Percentiles rank a stretch among this genome's conserved stretches.
These are phyloP conservation scores for Helicolenus hilgendorfi DNA, from an alignment of 2,797 vertebrate genomes.

Conservation along the genomic window DNA sequence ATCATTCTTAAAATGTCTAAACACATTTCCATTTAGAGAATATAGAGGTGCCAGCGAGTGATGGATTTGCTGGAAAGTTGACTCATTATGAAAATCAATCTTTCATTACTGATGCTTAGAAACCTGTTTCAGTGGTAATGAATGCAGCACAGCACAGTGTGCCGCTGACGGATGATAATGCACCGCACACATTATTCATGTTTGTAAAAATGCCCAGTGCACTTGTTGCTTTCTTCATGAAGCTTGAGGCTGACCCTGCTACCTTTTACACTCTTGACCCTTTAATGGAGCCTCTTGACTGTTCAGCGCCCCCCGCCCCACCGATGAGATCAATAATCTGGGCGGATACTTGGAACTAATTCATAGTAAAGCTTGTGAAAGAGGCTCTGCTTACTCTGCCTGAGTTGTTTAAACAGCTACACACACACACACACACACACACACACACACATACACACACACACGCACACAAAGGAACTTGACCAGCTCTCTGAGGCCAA, in stretches of 20 bases:
- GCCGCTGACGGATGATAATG: background rate
- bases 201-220: background rate
- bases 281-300: background rate
- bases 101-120: conserved; percentile 32
- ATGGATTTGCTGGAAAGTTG: conserved; percentile 37
- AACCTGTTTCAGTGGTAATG: conserved; percentile 17
- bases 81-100: conserved; percentile 54
- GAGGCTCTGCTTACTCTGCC: background rate
- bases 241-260: background rate
- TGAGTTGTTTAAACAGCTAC: conserved; percentile 15
- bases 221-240: background rate
- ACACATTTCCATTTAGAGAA: background rate
- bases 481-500: background rate
- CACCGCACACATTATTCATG: background rate
- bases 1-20: background rate
- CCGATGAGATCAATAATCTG: conserved; percentile 52
- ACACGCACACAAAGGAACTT: background rate
- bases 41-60: background rate
- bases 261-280: background rate
- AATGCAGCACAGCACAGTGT: background rate
- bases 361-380: background rate
- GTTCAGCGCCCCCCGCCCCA: background rate
- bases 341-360: background rate
- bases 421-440: background rate
- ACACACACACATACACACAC: background rate